Conservation (phyloP, 1,140 invertebrate genomes). For the Bombus impatiens region DNA sequence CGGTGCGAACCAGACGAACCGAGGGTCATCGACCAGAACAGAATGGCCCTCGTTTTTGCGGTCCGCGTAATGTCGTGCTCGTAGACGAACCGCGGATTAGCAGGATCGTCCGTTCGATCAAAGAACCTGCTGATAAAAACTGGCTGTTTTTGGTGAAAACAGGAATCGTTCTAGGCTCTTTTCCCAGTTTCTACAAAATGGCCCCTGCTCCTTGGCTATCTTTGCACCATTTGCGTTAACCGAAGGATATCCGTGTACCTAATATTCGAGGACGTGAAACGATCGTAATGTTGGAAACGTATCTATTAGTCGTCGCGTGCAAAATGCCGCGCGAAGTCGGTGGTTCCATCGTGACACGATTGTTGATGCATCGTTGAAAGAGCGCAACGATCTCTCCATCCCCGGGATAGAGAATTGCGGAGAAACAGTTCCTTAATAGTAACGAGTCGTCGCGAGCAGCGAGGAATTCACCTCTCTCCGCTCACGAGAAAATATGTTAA, state of each 20-base stretch:
- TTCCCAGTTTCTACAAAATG: background rate
- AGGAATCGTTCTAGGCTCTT: background rate
- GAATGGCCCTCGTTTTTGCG: constrained; percentile 6
- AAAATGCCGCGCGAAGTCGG: too few species aligned
- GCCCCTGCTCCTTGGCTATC: background rate
- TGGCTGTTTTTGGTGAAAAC: background rate
- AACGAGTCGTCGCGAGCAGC: background rate
- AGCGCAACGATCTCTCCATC: too few species aligned
- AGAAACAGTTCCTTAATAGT: too few species aligned
- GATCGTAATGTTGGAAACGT: too few species aligned
- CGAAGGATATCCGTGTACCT: too few species aligned
- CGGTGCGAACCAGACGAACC: constrained; percentile 16
- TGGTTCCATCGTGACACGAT: too few species aligned
- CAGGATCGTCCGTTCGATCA: background rate
- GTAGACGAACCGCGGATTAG: background rate
- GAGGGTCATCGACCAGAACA: constrained; percentile 13
- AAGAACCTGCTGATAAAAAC: too few species aligned
- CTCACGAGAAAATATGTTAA: constrained; percentile 31
- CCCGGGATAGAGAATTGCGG: too few species aligned
- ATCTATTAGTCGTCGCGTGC: too few species aligned
- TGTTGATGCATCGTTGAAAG: too few species aligned
- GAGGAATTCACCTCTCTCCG: too few species aligned
- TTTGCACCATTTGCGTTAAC: background rate
- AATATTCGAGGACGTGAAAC: too few species aligned
- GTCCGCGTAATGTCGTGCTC: constrained; percentile 1